Evolutionary conservation across 2,888 invertebrate genomes (phyloP), one percentile per base, ranked within the genome.

Genomic region (Leptinotarsa tumamoca): DNA sequence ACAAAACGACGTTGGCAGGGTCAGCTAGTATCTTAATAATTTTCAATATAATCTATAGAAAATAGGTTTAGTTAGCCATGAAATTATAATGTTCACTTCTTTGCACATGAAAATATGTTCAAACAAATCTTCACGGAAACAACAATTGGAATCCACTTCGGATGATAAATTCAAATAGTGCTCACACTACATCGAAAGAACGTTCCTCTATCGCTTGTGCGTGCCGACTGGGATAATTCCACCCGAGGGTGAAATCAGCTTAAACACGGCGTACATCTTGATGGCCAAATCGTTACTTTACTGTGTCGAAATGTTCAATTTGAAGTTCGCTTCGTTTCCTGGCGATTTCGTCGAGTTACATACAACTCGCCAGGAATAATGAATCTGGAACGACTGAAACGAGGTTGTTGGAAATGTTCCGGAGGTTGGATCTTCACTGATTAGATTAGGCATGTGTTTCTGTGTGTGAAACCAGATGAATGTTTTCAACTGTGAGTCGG

Each of bases 241-340:
- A 86, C 88, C 87, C 88, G 80, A 78, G 88, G 88, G 88, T 86
- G 86, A 87, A 86, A 86, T 88, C 86, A 82, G 84, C 86, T 87
- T 87, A 88, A 88, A 87, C 87, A 87, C 86, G 86, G 83, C 87
- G 87, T 87, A 87, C 87, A 87, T 88, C 87, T 87, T 87, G 87
- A 88, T 88, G 86, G 87, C 86, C 87, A 84, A 87, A 87, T 87
- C 87, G 87, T 85, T 85, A 86, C 85, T 86, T 87, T 85, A 86
- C 86, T 83, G 82, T 85, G 83, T 82, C 82, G 84, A 86, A 85
- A 86, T 86, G 86, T 83, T 86, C 86, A 86, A 87, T 87, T 87
- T 85, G 84, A 82, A 82, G 84, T 83, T 84, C 84, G 84, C 84
- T 86, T 85, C 84, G 84, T 86, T 86, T 85, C 80, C 80, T 80